Conservation (phyloP, 1,140 invertebrate genomes). For the Chionoecetes opilio region DNA sequence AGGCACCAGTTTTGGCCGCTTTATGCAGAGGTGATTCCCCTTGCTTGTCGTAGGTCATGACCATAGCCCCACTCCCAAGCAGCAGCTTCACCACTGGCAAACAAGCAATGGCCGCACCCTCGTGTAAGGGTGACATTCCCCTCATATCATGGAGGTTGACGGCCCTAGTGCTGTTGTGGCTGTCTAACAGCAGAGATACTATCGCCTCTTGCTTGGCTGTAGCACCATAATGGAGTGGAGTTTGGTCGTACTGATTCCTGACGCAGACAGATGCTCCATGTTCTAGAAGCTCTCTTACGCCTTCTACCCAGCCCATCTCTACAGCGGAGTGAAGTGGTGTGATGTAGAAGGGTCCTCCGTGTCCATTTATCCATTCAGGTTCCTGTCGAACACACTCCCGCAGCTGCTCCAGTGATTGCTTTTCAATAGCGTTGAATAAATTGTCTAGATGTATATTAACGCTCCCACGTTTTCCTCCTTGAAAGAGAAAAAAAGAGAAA, state of each 20-base stretch:
- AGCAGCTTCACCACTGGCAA: conserved; percentile 86
- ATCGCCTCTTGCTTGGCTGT: conserved; percentile 84
- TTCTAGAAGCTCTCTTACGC: conserved; percentile 85
- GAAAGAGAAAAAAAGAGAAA: background rate
- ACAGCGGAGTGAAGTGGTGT: conserved; percentile 87
- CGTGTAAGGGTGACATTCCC: conserved; percentile 87
- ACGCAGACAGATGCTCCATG: conserved; percentile 85
- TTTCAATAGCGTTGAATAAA: conserved; percentile 7
- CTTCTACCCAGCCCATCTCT: conserved; percentile 85
- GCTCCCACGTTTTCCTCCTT: background rate
- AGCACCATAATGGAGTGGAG: conserved; percentile 87
- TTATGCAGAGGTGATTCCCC: conserved; percentile 85
- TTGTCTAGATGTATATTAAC: background rate
- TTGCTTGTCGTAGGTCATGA: conserved; percentile 85
- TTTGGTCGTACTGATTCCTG: conserved; percentile 85
- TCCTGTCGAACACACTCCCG: background rate
- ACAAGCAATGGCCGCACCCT: conserved; percentile 86
- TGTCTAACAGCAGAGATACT: conserved; percentile 84
- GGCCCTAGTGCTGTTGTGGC: conserved; percentile 83
- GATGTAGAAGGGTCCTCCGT: conserved; percentile 79
- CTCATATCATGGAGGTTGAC: conserved; percentile 84
- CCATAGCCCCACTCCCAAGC: conserved; percentile 86
- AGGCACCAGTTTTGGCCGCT: conserved; percentile 84
- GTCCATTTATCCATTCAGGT: conserved; percentile 65
- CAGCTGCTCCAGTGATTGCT: background rate